Evolutionary conservation across 2,113 vertebrate species (phyloP).

Genomic region (rat (Rattus norvegicus)): GRCr8 NC_086023.1:44049001-44049500

Average conservation of each 20-base stretch:
- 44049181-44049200: neutral
- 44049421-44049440: neutral
- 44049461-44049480: neutral
- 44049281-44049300: neutral
- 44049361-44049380: neutral
- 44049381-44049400: neutral
- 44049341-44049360: neutral
- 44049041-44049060: neutral
- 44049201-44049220: neutral
- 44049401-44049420: neutral
- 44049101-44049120: neutral
- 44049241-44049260: neutral
- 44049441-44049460: constrained; percentile 25
- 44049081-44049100: neutral
- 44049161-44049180: neutral
- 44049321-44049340: neutral
- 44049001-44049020: neutral
- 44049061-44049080: neutral
- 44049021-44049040: neutral
- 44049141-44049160: neutral
- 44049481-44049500: neutral
- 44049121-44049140: neutral
- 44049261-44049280: neutral
- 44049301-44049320: neutral
- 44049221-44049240: neutral